Percentiles rank a stretch among this genome's conserved stretches.
phyloP scores from a whole-genome alignment of 2,888 invertebrate genomes.

The Scrobipalpa costella region DNA sequence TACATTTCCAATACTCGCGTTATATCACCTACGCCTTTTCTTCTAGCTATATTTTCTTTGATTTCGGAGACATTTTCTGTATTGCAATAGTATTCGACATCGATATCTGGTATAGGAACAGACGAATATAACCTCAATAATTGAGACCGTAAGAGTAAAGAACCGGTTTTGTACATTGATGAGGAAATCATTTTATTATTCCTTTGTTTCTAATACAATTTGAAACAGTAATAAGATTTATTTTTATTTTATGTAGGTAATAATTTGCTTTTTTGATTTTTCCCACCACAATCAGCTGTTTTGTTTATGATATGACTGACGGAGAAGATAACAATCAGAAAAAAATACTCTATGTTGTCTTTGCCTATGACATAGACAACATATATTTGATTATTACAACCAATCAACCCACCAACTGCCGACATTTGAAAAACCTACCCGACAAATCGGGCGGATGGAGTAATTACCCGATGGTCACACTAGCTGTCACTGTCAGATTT shows the following conservation, averaged over 20 bases:
- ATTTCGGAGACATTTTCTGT: slow-evolving; percentile 82
- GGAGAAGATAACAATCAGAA: too few species aligned
- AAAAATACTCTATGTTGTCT: too few species aligned
- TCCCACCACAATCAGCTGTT: slow-evolving; percentile 1
- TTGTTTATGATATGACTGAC: too few species aligned
- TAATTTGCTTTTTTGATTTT: neutral
- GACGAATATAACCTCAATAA: slow-evolving; percentile 29
- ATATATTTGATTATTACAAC: too few species aligned
- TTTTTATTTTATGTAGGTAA: neutral
- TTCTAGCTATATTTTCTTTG: slow-evolving; percentile 81
- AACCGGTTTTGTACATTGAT: neutral
- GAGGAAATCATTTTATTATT: slow-evolving; percentile 5
- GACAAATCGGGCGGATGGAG: too few species aligned
- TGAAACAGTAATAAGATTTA: neutral
- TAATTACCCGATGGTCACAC: too few species aligned
- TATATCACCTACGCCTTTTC: slow-evolving; percentile 87
- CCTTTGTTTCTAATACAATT: neutral
- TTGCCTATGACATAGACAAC: too few species aligned
- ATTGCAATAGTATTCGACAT: slow-evolving; percentile 84
- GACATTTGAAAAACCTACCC: too few species aligned
- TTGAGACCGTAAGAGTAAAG: neutral
- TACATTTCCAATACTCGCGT: slow-evolving; percentile 75
- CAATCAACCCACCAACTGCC: too few species aligned
- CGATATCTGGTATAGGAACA: slow-evolving; percentile 65
- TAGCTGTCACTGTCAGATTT: too few species aligned